phyloP scores from a whole-genome alignment of 2,797 vertebrate species.

The Danio choprae region DNA sequence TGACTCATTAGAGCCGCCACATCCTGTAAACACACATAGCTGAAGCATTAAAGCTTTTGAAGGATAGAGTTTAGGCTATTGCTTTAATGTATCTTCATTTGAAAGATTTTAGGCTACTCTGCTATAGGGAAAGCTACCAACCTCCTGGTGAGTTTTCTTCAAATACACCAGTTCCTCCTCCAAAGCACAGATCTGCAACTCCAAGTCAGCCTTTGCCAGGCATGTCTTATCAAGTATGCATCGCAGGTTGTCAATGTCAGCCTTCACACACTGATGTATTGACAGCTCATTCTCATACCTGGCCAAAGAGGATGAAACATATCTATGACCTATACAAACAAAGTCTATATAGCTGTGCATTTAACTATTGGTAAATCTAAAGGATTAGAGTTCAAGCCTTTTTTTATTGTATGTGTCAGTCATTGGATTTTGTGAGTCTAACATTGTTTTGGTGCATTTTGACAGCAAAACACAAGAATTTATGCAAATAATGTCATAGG shows the following conservation, averaged over 20 bases:
- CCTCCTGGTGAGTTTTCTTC: slow-evolving; percentile 91
- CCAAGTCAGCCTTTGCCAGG: slow-evolving; percentile 86
- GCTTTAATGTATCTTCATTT: too few relatives aligned
- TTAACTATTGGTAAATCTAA: slow-evolving; percentile 12
- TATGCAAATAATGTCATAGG: too few relatives aligned
- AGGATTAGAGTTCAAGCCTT: too few relatives aligned
- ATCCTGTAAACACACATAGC: slow-evolving; percentile 64
- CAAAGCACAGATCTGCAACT: slow-evolving; percentile 89
- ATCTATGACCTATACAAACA: too few relatives aligned
- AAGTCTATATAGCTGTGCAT: too few relatives aligned
- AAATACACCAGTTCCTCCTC: slow-evolving; percentile 89
- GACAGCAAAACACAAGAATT: too few relatives aligned
- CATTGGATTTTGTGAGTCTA: too few relatives aligned
- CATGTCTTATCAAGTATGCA: slow-evolving; percentile 86
- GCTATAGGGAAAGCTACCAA: slow-evolving; percentile 58
- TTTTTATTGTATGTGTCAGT: too few relatives aligned
- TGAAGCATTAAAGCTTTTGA: not conserved
- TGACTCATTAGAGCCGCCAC: slow-evolving; percentile 81
- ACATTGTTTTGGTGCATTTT: too few relatives aligned
- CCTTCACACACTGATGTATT: slow-evolving; percentile 87
- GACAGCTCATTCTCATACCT: slow-evolving; percentile 88
- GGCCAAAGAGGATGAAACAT: not conserved
- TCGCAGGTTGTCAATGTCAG: slow-evolving; percentile 86
- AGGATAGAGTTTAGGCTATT: too few relatives aligned
- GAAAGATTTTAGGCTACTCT: too few relatives aligned